A percentile compares a stretch with the other conserved stretches of the same genome.
phyloP scores from a whole-genome alignment of 2,113 vertebrate species.

The Rattus rattus region DNA sequence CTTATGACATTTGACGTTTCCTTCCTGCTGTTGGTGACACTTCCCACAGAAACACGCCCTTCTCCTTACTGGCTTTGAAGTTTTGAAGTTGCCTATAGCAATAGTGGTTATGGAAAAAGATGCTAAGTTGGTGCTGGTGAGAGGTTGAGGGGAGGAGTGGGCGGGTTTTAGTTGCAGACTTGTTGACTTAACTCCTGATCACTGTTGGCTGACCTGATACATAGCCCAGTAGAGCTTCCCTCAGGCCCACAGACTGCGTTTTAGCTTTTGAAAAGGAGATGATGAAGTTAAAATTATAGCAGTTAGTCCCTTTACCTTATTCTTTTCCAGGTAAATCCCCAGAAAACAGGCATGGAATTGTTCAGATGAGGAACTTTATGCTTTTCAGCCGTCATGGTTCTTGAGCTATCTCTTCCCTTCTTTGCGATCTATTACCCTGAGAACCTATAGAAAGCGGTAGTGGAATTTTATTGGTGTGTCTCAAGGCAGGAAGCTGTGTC shows the following conservation, averaged over 20 bases:
- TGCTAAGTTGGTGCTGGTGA: neutral
- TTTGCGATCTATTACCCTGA: neutral
- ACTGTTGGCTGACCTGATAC: neutral
- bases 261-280: neutral
- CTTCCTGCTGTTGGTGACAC: neutral
- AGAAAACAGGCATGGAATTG: neutral
- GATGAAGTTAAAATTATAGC: conserved; percentile 44
- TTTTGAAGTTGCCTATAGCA: neutral
- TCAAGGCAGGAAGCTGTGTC: neutral
- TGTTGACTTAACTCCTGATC: neutral
- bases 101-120: neutral
- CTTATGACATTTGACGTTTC: neutral
- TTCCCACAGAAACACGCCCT: neutral
- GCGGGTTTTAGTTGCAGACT: neutral
- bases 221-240: neutral
- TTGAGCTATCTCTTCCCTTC: neutral
- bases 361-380: neutral
- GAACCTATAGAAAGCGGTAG: neutral
- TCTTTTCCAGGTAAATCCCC: neutral
- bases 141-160: neutral
- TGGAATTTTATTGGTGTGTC: neutral
- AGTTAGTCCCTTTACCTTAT: neutral
- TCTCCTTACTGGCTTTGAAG: neutral
- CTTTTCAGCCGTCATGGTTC: neutral
- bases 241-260: neutral